phyloP scores from a whole-genome alignment of 2,888 invertebrate species.

The Pristionchus arcanus region DNA sequence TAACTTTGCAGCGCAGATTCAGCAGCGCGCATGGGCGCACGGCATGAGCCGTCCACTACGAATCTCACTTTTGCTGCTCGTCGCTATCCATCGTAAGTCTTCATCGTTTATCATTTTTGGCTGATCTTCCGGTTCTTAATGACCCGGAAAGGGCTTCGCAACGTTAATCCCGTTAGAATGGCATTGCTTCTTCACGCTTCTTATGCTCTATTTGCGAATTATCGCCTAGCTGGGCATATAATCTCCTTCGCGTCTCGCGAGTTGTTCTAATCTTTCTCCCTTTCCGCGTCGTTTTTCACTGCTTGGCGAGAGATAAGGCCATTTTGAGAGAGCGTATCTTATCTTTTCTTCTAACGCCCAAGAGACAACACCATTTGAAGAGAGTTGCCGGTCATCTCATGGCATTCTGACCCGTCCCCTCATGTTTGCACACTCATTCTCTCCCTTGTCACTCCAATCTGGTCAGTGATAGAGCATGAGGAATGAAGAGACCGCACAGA shows the following conservation, averaged over 20 bases:
- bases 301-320: background rate
- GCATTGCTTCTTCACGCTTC: background rate
- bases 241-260: background rate
- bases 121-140: background rate
- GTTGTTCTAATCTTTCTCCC: constrained; percentile 17
- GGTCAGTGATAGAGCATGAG: background rate
- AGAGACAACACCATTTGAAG: background rate
- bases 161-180: background rate
- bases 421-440: constrained; percentile 18
- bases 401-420: background rate
- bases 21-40: constrained; percentile 46
- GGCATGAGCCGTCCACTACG: constrained; percentile 46
- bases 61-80: background rate
- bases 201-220: constrained; percentile 16
- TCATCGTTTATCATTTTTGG: background rate
- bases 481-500: constrained; percentile 9
- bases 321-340: background rate
- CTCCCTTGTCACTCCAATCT: constrained; percentile 30
- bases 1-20: background rate
- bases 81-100: constrained; percentile 47
- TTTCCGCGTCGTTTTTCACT: background rate
- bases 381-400: background rate
- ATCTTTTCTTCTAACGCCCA: background rate
- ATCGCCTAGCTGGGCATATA: background rate
- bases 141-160: too few relatives aligned